Evolutionary conservation across 2,113 vertebrate species (phyloP).

Genomic region (Stomatorhinus ivindoensis): DNA sequence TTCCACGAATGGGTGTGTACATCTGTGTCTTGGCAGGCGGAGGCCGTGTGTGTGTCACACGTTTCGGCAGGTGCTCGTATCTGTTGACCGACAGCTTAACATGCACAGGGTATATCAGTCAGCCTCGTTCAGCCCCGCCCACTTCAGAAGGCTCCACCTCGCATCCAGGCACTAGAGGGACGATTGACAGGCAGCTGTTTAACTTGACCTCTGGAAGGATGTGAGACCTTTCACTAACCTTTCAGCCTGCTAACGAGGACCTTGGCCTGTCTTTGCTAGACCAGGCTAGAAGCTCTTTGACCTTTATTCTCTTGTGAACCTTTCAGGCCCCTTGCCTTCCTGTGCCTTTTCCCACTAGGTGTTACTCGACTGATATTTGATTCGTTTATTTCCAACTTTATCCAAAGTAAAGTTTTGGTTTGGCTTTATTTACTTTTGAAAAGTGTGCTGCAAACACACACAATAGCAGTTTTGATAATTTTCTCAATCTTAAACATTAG

Average conservation of each 20-base stretch:
- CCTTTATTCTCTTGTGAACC: not conserved
- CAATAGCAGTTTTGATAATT: not conserved
- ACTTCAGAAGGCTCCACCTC: not conserved
- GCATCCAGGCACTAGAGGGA: not conserved
- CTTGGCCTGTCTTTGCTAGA: not conserved
- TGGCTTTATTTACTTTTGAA: not conserved
- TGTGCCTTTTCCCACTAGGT: not conserved
- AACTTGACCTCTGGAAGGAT: not conserved
- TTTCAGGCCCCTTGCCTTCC: not conserved
- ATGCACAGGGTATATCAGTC: not conserved
- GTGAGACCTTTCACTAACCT: conserved; percentile 11
- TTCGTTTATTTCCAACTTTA: not conserved
- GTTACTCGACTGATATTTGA: not conserved
- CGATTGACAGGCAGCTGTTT: not conserved
- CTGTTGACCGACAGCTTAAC: not conserved
- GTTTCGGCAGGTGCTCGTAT: not conserved
- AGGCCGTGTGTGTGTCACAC: not conserved
- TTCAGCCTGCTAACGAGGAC: conserved; percentile 12
- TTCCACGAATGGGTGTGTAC: not conserved
- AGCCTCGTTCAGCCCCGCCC: not conserved
- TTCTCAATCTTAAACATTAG: not conserved
- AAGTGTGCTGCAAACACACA: not conserved
- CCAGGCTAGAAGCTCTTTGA: conserved; percentile 1
- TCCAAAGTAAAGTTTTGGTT: not conserved
- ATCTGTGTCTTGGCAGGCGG: not conserved